A percentile compares a stretch with the other conserved stretches of the same genome.
phyloP scores from a whole-genome alignment of 2,797 vertebrate genomes.

The Acrocephalus scirpaceus region DNA sequence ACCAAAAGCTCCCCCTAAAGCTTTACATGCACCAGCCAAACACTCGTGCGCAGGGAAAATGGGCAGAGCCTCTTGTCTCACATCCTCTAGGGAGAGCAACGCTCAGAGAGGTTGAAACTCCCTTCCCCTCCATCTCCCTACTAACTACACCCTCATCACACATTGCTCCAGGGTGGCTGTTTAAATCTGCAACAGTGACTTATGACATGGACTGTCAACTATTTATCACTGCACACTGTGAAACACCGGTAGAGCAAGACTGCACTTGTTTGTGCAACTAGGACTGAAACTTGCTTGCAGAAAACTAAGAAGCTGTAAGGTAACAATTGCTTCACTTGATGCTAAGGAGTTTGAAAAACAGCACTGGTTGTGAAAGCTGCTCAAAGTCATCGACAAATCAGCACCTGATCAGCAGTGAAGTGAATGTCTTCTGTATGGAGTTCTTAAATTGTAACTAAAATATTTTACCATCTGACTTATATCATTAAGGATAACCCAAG shows the following conservation, averaged over 20 bases:
- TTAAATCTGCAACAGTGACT: not conserved
- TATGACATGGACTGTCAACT: not conserved
- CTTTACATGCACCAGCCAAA: not conserved
- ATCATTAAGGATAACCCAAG: not conserved
- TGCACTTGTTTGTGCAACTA: not conserved
- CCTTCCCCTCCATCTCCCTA: not conserved
- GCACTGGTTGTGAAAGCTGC: not conserved
- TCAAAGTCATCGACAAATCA: not conserved
- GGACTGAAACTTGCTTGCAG: not conserved
- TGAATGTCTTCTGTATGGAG: not conserved
- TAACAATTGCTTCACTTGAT: not conserved
- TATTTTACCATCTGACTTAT: not conserved
- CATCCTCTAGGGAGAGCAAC: fast-evolving
- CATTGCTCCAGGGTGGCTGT: not conserved
- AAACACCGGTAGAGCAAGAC: not conserved
- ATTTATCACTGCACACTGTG: not conserved
- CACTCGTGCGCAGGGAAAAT: fast-evolving
- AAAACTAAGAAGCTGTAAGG: not conserved
- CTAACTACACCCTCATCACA: not conserved
- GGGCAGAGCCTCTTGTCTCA: not conserved
- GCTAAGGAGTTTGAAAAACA: not conserved
- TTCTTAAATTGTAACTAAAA: not conserved
- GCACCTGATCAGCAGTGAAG: not conserved
- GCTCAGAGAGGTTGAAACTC: not conserved
- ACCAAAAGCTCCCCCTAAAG: not conserved